Percentiles rank a stretch among this genome's conserved stretches.
phyloP scores from a whole-genome alignment of 1,140 invertebrate genomes.

The Dolichoris vasculosae region DNA sequence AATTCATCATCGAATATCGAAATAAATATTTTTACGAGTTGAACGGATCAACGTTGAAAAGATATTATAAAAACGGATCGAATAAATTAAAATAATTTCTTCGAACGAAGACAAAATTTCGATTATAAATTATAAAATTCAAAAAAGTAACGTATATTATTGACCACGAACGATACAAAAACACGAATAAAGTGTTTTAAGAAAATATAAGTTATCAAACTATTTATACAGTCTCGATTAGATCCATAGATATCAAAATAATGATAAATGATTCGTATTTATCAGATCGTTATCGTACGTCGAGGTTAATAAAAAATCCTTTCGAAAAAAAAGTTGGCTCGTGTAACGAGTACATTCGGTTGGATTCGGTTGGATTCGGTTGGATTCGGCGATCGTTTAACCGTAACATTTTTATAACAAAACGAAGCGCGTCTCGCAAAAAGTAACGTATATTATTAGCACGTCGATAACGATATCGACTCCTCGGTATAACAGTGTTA shows the following conservation, averaged over 20 bases:
- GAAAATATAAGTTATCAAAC: neutral
- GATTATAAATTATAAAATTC: neutral
- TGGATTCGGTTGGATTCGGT: neutral
- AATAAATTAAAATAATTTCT: too few species aligned
- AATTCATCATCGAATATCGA: too few species aligned
- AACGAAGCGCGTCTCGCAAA: neutral
- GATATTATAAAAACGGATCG: too few species aligned
- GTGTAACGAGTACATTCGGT: neutral
- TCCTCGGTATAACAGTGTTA: too few species aligned
- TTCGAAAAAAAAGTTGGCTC: neutral
- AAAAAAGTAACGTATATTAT: neutral
- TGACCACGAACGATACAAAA: neutral
- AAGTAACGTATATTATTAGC: neutral
- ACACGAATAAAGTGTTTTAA: neutral
- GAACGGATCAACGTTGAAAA: too few species aligned
- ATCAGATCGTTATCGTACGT: neutral
- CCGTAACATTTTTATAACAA: neutral
- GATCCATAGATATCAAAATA: neutral
- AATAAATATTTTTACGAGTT: too few species aligned
- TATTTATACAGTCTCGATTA: neutral
- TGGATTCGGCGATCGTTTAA: neutral
- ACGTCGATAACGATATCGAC: neutral
- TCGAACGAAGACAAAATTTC: too few species aligned
- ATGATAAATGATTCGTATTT: slow-evolving; percentile 2
- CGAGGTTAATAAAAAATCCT: neutral